These are phyloP conservation scores for Nemotelus pantherinus DNA, from an alignment of 2,888 invertebrate species.

Conservation along the genomic window DNA sequence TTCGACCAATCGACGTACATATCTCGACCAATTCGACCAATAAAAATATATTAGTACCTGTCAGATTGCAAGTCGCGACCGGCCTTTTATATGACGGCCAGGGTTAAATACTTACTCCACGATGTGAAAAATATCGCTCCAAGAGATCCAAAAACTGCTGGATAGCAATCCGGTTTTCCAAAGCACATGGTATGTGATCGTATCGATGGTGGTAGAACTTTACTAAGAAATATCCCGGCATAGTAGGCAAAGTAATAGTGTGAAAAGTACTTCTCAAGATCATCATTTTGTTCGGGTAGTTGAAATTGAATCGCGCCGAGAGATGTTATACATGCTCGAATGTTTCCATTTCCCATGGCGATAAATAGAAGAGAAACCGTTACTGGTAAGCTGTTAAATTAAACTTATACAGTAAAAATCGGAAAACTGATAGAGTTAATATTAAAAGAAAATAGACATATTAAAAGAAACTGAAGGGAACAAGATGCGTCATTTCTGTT, in stretches of 20 bases:
- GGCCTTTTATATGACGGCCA: not conserved
- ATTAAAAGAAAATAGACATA: not conserved
- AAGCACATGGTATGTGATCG: constrained; percentile 67
- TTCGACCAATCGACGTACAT: no score
- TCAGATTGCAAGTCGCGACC: not conserved
- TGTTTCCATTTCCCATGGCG: constrained; percentile 75
- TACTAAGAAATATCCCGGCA: constrained; percentile 72
- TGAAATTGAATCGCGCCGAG: constrained; percentile 77
- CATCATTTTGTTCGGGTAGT: constrained; percentile 67
- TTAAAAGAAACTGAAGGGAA: not conserved
- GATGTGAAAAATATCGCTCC: constrained; percentile 70
- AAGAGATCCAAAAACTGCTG: constrained; percentile 73
- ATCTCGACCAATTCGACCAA: no score
- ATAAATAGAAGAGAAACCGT: constrained; percentile 71
- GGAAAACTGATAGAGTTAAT: not conserved
- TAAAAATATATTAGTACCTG: not conserved
- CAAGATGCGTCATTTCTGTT: no score
- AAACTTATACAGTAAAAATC: not conserved
- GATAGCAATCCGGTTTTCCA: constrained; percentile 68
- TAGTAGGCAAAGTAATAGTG: constrained; percentile 73
- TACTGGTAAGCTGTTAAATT: constrained; percentile 65
- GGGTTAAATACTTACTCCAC: constrained; percentile 65
- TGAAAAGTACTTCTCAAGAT: constrained; percentile 72
- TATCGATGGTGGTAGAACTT: constrained; percentile 72
- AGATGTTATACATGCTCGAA: constrained; percentile 76